Percentiles rank a stretch among this genome's conserved stretches.
Conservation (phyloP, 1,140 invertebrate species). For the Drosophila kepulauana region DNA sequence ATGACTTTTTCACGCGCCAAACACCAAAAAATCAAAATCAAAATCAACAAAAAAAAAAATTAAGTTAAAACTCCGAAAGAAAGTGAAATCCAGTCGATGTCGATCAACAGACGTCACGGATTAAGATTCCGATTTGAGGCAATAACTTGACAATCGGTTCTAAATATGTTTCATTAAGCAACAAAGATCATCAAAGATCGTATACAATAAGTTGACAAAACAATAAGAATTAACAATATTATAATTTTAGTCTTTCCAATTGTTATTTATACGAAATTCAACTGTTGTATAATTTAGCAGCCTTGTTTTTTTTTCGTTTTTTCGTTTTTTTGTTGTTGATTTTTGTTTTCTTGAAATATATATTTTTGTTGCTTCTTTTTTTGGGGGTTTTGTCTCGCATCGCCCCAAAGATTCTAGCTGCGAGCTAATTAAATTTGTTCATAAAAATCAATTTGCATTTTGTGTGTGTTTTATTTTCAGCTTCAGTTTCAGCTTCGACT, state of each 20-base stretch:
- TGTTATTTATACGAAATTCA: conserved; percentile 38
- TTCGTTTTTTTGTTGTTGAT: conserved; percentile 1
- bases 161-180: conserved; percentile 5
- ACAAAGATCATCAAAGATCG: too few species aligned
- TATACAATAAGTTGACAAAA: background rate
- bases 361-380: conserved; percentile 11
- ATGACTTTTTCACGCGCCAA: conserved; percentile 60
- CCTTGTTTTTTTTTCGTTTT: conserved; percentile 28
- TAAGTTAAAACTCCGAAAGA: conserved; percentile 41
- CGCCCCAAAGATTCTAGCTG: conserved; percentile 72
- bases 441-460: conserved; percentile 84
- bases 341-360: conserved; percentile 2
- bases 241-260: conserved; percentile 20
- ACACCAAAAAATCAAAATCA: background rate
- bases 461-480: conserved; percentile 25
- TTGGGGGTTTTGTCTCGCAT: conserved; percentile 14
- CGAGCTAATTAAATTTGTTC: conserved; percentile 84
- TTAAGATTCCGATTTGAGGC: conserved; percentile 1
- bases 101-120: conserved; percentile 35
- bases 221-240: conserved; percentile 11
- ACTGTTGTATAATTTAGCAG: conserved; percentile 74
- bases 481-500: background rate
- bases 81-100: conserved; percentile 62
- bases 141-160: background rate
- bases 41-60: too few species aligned